Base-by-base conservation (phyloP, 2,797 vertebrate genomes). In the Denticeps clupeoides region DNA sequence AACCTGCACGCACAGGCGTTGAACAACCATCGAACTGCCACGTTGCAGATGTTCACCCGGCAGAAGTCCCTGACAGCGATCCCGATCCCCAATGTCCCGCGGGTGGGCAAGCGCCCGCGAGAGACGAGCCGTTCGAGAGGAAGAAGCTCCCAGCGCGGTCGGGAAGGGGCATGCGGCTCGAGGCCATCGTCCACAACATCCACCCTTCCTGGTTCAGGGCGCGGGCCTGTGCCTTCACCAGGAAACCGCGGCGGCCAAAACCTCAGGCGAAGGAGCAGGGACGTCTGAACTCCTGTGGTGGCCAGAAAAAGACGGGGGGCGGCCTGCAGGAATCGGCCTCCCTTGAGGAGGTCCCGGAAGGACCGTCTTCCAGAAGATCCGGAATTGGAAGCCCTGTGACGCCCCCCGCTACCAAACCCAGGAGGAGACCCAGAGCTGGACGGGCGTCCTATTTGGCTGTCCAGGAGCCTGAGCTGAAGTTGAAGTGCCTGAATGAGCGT, bases 111-210 rank as follows among this genome's bases (percentile, higher is more conserved):
- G 46, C 60, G 1, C 62, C 45, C 25, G 12, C 44, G 29, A 56
- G 67, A 32, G 68, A 72, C 25, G 73, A 58, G 35, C 71, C 23
- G 12, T 47, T 72, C 12, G 65, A 61, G 29, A 69, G 53, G 48
- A 82, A 71, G 44, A 71, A 70, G 25, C 74, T 83, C 49, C 82
- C 85, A 0, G 2, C 53, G 6, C 82, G 81, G 7, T 56, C 67
- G 1, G 62, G 75, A 10, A 71, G 82, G 66, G 82, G 81, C 32
- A 74, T 64, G 11, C 73, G 72, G 5, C 67, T 84, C 43, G 81
- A 77, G 47, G 68, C 82, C 12, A 79, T 85, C 35, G 80, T 84
- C 27, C 82, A 84, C 72, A 80, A 82, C 68, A 79, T 85, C 8
- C 73, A 75, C 42, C 81, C 83, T 9, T 65, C 58, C 40, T 66